Percentiles rank a stretch among this genome's conserved stretches.
phyloP scores from a whole-genome alignment of 2,113 vertebrate genomes.

The Gymnorhina tibicen region DNA sequence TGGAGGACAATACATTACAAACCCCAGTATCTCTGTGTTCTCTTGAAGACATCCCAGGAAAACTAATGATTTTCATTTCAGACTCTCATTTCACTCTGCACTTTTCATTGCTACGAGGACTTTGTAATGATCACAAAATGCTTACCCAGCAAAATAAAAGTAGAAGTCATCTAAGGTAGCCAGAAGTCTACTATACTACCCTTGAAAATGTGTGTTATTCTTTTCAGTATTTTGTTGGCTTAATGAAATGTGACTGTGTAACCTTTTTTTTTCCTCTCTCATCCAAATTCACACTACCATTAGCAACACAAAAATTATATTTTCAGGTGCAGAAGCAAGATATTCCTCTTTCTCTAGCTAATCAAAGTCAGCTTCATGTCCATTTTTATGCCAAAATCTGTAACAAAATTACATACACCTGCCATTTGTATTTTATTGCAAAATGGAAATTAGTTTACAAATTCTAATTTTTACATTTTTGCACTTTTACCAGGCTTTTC shows the following conservation, averaged over 20 bases:
- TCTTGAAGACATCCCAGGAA: neutral
- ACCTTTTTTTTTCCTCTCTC: neutral
- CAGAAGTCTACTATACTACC: neutral
- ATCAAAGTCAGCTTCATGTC: neutral
- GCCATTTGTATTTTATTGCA: neutral
- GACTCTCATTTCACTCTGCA: neutral
- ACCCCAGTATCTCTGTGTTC: neutral
- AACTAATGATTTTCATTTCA: conserved; percentile 52
- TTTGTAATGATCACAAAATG: conserved; percentile 26
- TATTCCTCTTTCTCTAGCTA: neutral
- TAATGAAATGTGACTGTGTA: neutral
- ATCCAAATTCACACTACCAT: neutral
- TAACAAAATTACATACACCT: neutral
- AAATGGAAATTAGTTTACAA: neutral
- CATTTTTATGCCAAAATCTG: neutral
- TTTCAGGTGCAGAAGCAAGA: neutral
- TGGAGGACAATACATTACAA: neutral
- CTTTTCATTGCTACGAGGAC: conserved; percentile 12
- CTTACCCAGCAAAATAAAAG: conserved; percentile 30
- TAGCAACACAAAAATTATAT: neutral
- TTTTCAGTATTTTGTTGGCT: neutral
- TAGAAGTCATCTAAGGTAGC: conserved; percentile 7
- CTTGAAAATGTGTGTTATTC: neutral
- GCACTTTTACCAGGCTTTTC: neutral
- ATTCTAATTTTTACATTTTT: neutral